Evolutionary conservation across 2,888 invertebrate species (phyloP), one percentile per base, ranked within the genome.

Genomic region (Nezara viridula): DNA sequence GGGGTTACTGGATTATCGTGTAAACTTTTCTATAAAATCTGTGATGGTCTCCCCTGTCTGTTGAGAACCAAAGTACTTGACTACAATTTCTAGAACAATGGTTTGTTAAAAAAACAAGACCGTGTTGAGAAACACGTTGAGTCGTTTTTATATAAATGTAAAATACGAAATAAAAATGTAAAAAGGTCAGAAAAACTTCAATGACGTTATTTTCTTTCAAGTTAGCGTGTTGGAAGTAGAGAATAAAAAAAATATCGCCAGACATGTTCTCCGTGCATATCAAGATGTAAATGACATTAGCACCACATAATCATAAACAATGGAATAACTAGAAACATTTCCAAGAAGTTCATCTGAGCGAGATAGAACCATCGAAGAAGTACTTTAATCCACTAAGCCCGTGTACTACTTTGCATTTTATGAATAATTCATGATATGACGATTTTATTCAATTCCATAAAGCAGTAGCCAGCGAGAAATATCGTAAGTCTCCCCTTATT

Each of bases 401-500:
- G 32, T 73, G 66, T 73, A 3, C 32, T 73, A 73, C 19, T 73
- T 73, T 73, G 66, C 66, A 73, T 73, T 73, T 37, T 73, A 32
- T 73, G 66, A 37, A 73, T 73, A 37, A 73, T 73, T 73, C 66
- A 73, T 73, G 1, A 37, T 73, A 73, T 73, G 66, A 37, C 7
- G 19, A 73, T 73, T 73, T 73, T 73, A 73, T 73, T 73, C 66
- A 73, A 73, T 73, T 73, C 66, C 66, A 73, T 73, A 73, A 73
- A 19, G 66, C 37, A 73, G 32, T 73, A 19, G 37, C 19, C 5
- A 73, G 37, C 32, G 27, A 9, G 19, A 73, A 19, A 73, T 73
- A 73, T 32, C 66, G 32, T 37, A 37, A 32, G 16, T 66, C 19
- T 73, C 66, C 2, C 37, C 19, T 32, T 73, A 73, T 73, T 73